These are phyloP conservation scores for Helarctos malayanus DNA, from an alignment of 2,797 vertebrate genomes.

Conservation along the genomic window DNA sequence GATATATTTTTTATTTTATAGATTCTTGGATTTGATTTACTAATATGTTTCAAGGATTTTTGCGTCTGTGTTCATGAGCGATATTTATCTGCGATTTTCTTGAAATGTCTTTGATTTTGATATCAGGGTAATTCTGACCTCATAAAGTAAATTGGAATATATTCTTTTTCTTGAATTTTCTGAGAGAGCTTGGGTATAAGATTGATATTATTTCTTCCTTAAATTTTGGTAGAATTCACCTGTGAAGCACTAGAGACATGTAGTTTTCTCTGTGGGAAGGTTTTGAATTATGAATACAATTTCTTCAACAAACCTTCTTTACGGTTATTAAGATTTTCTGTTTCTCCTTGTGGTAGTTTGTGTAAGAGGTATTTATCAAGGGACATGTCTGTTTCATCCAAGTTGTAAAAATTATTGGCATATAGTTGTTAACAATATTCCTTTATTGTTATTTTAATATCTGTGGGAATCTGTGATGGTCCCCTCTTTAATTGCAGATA, in stretches of 20 bases:
- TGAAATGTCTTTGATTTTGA: neutral
- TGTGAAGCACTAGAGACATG: neutral
- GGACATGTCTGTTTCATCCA: neutral
- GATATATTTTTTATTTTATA: neutral
- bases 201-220: constrained; percentile 6
- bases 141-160: constrained; percentile 33
- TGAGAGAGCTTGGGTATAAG: neutral
- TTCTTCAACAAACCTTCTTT: neutral
- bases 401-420: neutral
- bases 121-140: neutral
- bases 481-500: neutral
- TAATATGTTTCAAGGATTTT: neutral
- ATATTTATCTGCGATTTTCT: neutral
- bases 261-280: neutral
- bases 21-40: constrained; percentile 25
- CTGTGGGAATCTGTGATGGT: neutral
- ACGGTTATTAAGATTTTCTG: neutral
- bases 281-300: constrained; percentile 46
- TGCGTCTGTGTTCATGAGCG: neutral
- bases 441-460: constrained; percentile 16
- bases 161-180: constrained; percentile 13
- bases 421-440: neutral
- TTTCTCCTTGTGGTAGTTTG: neutral
- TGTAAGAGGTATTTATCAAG: neutral
- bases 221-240: constrained; percentile 10